Conservation (phyloP, 2,797 vertebrate species). For the Brotula barbata region DNA sequence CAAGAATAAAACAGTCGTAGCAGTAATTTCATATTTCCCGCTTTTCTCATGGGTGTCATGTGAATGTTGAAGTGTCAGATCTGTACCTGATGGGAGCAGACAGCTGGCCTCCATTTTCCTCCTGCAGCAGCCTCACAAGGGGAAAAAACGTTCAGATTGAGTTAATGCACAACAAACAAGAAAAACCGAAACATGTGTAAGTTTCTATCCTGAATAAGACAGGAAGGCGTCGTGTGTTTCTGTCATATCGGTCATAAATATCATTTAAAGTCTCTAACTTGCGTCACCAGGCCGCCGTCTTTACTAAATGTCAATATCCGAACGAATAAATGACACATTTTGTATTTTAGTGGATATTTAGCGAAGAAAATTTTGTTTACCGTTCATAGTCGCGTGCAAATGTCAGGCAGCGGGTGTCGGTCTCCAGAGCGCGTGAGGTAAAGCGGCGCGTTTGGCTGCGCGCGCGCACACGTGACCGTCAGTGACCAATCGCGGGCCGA, state of each 20-base stretch:
- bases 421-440: slow-evolving; percentile 43
- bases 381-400: slow-evolving; percentile 42
- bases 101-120: slow-evolving; percentile 36
- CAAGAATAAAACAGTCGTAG: too few species aligned
- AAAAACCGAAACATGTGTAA: neutral
- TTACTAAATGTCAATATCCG: neutral
- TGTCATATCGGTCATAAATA: neutral
- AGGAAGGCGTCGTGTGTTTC: too few species aligned
- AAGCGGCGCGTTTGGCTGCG: slow-evolving; percentile 28
- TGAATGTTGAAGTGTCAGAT: neutral
- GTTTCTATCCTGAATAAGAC: too few species aligned
- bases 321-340: slow-evolving; percentile 4
- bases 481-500: slow-evolving; percentile 59
- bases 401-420: slow-evolving; percentile 36
- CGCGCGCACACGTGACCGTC: slow-evolving; percentile 64
- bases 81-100: slow-evolving; percentile 43
- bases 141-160: too few species aligned
- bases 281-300: too few species aligned
- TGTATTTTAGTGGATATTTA: neutral
- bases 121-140: slow-evolving; percentile 32
- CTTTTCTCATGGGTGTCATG: neutral
- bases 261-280: neutral
- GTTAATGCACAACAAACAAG: neutral
- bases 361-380: slow-evolving; percentile 19
- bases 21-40: neutral